These are phyloP conservation scores for Labeo rohita DNA, from an alignment of 2,113 vertebrate species.

Conservation along the genomic window DNA sequence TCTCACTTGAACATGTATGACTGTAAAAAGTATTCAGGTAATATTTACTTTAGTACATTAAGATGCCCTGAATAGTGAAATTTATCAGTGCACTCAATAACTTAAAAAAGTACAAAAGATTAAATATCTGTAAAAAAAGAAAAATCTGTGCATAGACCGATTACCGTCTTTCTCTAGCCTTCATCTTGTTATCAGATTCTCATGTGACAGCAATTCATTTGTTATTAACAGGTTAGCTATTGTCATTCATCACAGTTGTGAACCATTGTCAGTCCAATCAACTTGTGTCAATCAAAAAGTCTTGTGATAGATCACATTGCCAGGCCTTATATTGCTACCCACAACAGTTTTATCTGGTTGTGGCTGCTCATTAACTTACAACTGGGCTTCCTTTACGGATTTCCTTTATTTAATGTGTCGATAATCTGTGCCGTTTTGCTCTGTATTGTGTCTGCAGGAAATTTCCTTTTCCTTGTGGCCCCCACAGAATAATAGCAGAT, in stretches of 20 bases:
- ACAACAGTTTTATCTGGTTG: slow-evolving; percentile 18
- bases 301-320: slow-evolving; percentile 5
- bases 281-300: not conserved
- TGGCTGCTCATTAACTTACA: slow-evolving; percentile 46
- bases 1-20: not conserved
- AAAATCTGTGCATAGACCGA: not conserved
- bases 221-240: not conserved
- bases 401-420: slow-evolving; percentile 50
- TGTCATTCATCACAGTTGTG: not conserved
- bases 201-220: not conserved
- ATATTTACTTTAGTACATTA: not conserved
- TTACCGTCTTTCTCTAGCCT: not conserved
- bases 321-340: not conserved
- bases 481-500: slow-evolving; percentile 71
- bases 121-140: not conserved
- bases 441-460: slow-evolving; percentile 67
- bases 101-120: not conserved
- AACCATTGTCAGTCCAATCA: not conserved
- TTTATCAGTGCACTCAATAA: not conserved
- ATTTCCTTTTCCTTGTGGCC: slow-evolving; percentile 65
- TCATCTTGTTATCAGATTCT: not conserved
- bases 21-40: not conserved
- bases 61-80: not conserved
- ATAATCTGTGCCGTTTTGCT: slow-evolving; percentile 41
- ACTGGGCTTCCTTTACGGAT: slow-evolving; percentile 63